Conservation (phyloP, 2,888 invertebrate species). For the Phytoseiulus persimilis region DNA sequence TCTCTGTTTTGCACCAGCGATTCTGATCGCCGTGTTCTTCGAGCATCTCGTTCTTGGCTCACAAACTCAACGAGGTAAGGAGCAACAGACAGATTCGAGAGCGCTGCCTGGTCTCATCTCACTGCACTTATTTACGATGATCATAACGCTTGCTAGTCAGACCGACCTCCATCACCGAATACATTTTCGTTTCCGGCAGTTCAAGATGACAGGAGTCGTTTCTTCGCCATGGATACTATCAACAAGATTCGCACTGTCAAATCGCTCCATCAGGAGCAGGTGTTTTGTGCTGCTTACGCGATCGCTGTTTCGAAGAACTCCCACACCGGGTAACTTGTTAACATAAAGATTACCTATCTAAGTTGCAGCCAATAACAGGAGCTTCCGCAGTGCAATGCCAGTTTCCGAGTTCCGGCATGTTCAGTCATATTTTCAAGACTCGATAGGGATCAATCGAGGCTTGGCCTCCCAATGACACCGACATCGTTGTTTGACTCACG, state of each 20-base stretch:
- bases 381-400: background rate
- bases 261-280: constrained; percentile 26
- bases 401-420: no score
- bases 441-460: background rate
- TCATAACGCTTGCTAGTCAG: no score
- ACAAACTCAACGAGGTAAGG: background rate
- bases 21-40: constrained; percentile 29
- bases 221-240: constrained; percentile 9
- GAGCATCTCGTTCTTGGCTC: constrained; percentile 29
- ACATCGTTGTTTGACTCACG: background rate
- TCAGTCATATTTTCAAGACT: no score
- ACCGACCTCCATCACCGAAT: no score
- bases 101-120: no score
- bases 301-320: constrained; percentile 10
- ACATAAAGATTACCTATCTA: background rate
- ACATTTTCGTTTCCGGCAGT: no score
- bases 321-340: background rate
- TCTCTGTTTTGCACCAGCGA: constrained; percentile 19
- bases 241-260: constrained; percentile 9
- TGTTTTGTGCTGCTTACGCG: constrained; percentile 33
- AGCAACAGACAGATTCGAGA: no score
- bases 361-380: background rate
- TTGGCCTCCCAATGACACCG: background rate
- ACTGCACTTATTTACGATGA: no score
- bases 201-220: constrained; percentile 30